phyloP scores from a whole-genome alignment of 2,888 invertebrate species.

The Diaphora mendica region DNA sequence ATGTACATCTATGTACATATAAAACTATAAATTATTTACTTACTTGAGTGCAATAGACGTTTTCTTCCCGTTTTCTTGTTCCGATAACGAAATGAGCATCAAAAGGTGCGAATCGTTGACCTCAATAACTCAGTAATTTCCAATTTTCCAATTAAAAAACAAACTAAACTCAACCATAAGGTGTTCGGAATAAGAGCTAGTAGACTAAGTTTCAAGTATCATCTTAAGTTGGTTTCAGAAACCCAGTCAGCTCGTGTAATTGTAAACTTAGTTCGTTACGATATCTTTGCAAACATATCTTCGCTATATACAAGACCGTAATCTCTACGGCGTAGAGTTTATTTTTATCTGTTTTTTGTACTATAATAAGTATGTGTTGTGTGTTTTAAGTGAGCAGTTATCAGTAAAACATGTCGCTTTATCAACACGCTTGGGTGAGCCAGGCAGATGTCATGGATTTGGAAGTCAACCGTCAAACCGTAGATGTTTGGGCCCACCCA shows the following conservation, averaged over 20 bases:
- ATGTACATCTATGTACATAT: background rate
- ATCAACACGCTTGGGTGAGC: slow-evolving; percentile 46
- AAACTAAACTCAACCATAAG: slow-evolving; percentile 31
- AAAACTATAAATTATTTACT: background rate
- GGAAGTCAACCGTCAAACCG: slow-evolving; percentile 33
- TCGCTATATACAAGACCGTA: slow-evolving; percentile 16
- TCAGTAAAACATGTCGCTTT: slow-evolving; percentile 47
- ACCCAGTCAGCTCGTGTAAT: slow-evolving; percentile 41
- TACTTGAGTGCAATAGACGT: slow-evolving; percentile 39
- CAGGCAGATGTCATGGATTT: slow-evolving; percentile 50
- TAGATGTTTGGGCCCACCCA: slow-evolving; percentile 31
- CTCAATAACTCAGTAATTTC: slow-evolving; percentile 59
- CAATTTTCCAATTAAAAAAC: slow-evolving; percentile 7
- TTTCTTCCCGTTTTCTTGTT: slow-evolving; percentile 76
- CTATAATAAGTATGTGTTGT: slow-evolving; percentile 13
- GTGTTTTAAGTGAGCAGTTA: slow-evolving; percentile 46
- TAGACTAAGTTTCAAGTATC: background rate
- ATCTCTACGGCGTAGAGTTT: fast-evolving
- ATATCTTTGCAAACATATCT: slow-evolving; percentile 42
- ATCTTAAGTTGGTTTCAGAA: slow-evolving; percentile 23
- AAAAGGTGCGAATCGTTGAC: slow-evolving; percentile 82
- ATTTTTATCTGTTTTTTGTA: slow-evolving; percentile 15
- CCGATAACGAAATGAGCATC: slow-evolving; percentile 73
- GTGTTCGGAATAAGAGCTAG: background rate
- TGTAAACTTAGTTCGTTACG: slow-evolving; percentile 43